Evolutionary conservation across 2,797 vertebrate genomes (phyloP).

Genomic region (Urophycis tenuis): DNA sequence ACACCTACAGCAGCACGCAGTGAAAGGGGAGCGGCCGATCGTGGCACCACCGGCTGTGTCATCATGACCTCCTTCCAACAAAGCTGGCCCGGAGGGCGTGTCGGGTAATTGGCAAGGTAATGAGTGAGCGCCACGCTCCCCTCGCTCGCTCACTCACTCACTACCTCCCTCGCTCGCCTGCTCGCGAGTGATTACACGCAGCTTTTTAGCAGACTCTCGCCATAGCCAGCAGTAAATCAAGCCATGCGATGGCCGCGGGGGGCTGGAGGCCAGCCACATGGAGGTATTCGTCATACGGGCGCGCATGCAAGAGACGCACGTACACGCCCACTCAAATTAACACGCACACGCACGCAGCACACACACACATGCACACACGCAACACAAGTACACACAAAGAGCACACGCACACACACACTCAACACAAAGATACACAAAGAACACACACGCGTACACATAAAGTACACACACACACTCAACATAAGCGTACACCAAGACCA

Average conservation of each 20-base stretch:
- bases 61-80: not conserved
- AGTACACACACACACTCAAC: too few species aligned
- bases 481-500: too few species aligned
- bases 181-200: not conserved
- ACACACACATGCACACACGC: conserved; percentile 1
- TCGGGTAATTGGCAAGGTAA: not conserved
- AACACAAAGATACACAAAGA: too few species aligned
- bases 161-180: not conserved
- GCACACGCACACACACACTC: conserved; percentile 9
- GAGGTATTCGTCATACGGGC: not conserved
- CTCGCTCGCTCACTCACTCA: not conserved
- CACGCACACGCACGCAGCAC: conserved; percentile 11
- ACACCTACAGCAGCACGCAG: not conserved
- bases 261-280: not conserved
- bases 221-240: not conserved
- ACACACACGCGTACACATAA: too few species aligned
- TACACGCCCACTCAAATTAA: not conserved
- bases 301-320: conserved; percentile 8
- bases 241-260: not conserved
- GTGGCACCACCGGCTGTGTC: not conserved
- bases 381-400: too few species aligned
- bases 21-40: not conserved
- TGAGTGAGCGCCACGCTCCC: not conserved
- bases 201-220: not conserved
- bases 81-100: not conserved